Base-by-base conservation (phyloP, 2,797 vertebrate genomes). In the Perdix hodgsoniae region DNA sequence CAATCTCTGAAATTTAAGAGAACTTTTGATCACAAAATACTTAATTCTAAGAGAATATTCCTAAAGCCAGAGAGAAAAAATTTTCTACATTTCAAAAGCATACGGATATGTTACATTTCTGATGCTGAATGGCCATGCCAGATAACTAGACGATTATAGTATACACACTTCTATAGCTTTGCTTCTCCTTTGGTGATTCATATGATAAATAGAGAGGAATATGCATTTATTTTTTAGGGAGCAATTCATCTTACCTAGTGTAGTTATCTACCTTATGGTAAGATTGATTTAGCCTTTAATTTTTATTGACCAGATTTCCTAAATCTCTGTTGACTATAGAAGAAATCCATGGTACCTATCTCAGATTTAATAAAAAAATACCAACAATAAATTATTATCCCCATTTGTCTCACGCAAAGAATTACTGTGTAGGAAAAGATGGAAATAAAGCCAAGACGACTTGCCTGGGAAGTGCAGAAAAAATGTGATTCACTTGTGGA, bases 151-250 rank as follows among this genome's bases (percentile, higher is more conserved):
- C 22, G 79, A 19, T 13, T 2, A 1, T 6, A 18, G 27, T 27
- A 37, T 45, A 49, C 2, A 77, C 52, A 40, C 37, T 57, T 9
- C 49, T 79, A 40, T 19, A 54, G 40, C 37, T 83, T 65, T 77
- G 64, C 33, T 74, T 69, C 31, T 89, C 44, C 61, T 87, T 40
- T 87, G 31, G 19, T 78, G 37, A 73, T 11, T 70, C 21, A 3
- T 72, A 45, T 19, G 42, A 87, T 31, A 19, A 65, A 13, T 17
- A 87, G 33, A 87, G 8, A 80, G 12, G 8, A 83, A 76, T 83
- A 89, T 54, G 31, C 47, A 71, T 80, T 91, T 91, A 27, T 95
- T 19, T 87, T 91, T 80, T 69, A 91, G 45, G 75, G 52, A 83
- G 40, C 26, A 87, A 54, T 85, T 65, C 4, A 1, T 92, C 59